phyloP scores from a whole-genome alignment of 2,888 invertebrate genomes.

The Dasysyrphus albostriatus region DNA sequence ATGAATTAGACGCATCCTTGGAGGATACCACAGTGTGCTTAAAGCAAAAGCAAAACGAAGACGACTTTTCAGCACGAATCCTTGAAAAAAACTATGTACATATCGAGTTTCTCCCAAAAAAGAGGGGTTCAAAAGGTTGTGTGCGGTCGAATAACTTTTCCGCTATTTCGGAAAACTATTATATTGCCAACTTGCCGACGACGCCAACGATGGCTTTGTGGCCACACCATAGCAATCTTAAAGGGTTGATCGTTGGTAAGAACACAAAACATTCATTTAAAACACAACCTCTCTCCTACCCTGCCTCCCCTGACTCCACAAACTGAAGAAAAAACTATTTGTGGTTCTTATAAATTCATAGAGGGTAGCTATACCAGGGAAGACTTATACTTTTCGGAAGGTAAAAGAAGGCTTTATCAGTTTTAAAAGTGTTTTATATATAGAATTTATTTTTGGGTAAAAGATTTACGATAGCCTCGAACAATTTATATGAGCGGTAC shows the following conservation, averaged over 20 bases:
- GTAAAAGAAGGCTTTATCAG: slow-evolving; percentile 47
- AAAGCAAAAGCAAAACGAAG: not conserved
- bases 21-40: not conserved
- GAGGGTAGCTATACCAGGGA: not conserved
- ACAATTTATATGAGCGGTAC: slow-evolving; percentile 53
- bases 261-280: slow-evolving; percentile 65
- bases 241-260: slow-evolving; percentile 50
- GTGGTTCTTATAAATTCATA: slow-evolving; percentile 24
- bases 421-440: slow-evolving; percentile 38
- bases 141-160: slow-evolving; percentile 38
- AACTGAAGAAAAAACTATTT: slow-evolving; percentile 31
- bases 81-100: slow-evolving; percentile 10
- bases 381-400: not conserved
- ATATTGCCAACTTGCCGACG: slow-evolving; percentile 38
- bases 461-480: slow-evolving; percentile 63
- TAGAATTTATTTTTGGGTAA: slow-evolving; percentile 17
- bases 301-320: not conserved
- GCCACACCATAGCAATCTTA: slow-evolving; percentile 63
- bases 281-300: not conserved
- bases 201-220: slow-evolving; percentile 40
- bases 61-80: slow-evolving; percentile 8
- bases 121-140: not conserved
- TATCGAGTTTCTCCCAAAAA: not conserved
- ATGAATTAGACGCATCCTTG: slow-evolving; percentile 68
- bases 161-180: slow-evolving; percentile 44